phyloP scores from a whole-genome alignment of 2,797 vertebrate species.

The Pachyuromys duprasi region DNA sequence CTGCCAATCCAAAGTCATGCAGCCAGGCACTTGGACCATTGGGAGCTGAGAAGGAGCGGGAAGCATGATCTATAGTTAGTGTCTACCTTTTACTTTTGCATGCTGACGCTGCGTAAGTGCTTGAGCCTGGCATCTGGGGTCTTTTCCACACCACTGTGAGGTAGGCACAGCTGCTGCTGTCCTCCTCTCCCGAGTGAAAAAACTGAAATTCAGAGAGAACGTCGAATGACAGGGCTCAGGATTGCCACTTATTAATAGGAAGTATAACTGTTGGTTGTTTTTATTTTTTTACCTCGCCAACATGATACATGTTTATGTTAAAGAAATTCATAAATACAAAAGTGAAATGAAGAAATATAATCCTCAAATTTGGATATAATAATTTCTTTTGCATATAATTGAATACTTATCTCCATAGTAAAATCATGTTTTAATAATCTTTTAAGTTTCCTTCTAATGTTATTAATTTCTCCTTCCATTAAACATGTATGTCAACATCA shows the following conservation, averaged over 20 bases:
- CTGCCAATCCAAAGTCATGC: neutral
- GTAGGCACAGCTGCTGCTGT: neutral
- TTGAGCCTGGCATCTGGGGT: neutral
- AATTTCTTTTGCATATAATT: constrained; percentile 27
- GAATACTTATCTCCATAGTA: neutral
- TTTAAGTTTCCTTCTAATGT: neutral
- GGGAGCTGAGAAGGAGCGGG: neutral
- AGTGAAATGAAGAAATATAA: constrained; percentile 1
- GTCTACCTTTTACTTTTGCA: neutral
- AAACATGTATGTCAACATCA: constrained; percentile 15
- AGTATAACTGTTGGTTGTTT: neutral
- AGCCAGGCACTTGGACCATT: neutral
- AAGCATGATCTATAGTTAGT: neutral
- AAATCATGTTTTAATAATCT: constrained; percentile 5
- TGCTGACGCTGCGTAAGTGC: neutral
- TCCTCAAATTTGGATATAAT: neutral
- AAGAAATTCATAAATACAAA: constrained; percentile 22
- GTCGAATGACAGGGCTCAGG: neutral
- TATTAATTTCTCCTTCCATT: neutral
- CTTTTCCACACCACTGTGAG: neutral
- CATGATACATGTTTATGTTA: constrained; percentile 3
- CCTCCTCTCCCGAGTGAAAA: neutral
- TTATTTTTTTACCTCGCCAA: neutral
- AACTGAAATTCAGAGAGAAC: constrained; percentile 17
- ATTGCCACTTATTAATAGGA: neutral